phyloP scores from a whole-genome alignment of 2,888 invertebrate species.

The Dynastes hyllus region DNA sequence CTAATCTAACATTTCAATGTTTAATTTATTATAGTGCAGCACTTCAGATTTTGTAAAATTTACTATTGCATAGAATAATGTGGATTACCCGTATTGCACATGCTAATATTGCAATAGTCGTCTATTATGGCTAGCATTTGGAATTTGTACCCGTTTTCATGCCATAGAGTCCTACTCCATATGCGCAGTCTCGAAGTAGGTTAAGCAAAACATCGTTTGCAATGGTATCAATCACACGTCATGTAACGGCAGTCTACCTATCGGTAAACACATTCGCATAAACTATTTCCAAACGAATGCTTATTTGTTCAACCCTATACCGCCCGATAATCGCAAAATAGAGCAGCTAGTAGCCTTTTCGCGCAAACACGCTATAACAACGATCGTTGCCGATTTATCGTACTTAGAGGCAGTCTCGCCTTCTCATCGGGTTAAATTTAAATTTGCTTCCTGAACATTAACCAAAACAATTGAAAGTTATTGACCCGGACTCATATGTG shows the following conservation, averaged over 20 bases:
- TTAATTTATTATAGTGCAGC: too few relatives aligned
- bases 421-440: slow-evolving; percentile 42
- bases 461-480: slow-evolving; percentile 51
- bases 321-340: not conserved
- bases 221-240: slow-evolving; percentile 4
- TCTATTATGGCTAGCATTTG: not conserved
- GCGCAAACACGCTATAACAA: slow-evolving; percentile 9
- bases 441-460: slow-evolving; percentile 48
- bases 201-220: slow-evolving; percentile 11
- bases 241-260: not conserved
- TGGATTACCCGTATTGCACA: too few relatives aligned
- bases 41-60: too few relatives aligned
- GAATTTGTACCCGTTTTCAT: not conserved
- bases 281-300: slow-evolving; percentile 15
- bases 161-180: not conserved
- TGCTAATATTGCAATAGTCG: too few relatives aligned
- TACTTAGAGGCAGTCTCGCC: slow-evolving; percentile 17
- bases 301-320: slow-evolving; percentile 31
- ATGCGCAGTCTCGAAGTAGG: not conserved
- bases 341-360: slow-evolving; percentile 7
- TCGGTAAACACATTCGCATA: not conserved
- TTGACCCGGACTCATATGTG: slow-evolving; percentile 43
- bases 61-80: too few relatives aligned
- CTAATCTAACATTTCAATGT: too few relatives aligned
- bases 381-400: slow-evolving; percentile 20